A percentile compares a stretch with the other conserved stretches of the same genome.
Evolutionary conservation across 1,140 invertebrate species (phyloP).

Genomic region (Formica exsecta): DNA sequence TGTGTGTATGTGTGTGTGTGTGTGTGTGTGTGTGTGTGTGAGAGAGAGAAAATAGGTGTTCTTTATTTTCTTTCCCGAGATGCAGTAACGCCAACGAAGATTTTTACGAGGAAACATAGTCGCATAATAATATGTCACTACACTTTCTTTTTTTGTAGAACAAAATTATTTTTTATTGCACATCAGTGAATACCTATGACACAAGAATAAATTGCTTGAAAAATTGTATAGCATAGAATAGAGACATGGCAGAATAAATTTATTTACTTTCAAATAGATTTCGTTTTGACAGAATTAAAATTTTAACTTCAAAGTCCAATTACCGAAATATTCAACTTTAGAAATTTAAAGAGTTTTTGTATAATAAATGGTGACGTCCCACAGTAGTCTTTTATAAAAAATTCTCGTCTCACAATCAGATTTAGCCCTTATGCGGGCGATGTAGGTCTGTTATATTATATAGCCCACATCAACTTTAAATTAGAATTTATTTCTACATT

Average conservation of each 20-base stretch:
- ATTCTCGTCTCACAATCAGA: conserved; percentile 16
- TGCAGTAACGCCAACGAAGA: background rate
- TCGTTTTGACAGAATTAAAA: conserved; percentile 44
- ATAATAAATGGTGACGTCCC: background rate
- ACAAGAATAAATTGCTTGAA: too few relatives aligned
- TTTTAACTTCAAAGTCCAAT: background rate
- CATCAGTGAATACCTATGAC: too few relatives aligned
- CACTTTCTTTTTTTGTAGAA: background rate
- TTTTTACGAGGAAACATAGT: background rate
- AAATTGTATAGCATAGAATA: too few relatives aligned
- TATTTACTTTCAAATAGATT: background rate
- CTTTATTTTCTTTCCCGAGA: background rate
- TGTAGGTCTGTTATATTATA: background rate
- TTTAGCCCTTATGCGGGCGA: conserved; percentile 10
- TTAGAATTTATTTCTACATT: conserved; percentile 1
- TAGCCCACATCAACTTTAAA: background rate
- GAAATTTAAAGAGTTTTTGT: background rate
- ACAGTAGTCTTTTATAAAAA: background rate
- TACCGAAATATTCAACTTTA: background rate
- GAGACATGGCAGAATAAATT: too few relatives aligned
- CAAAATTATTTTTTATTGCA: too few relatives aligned
- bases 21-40: too few relatives aligned
- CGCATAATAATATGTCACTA: background rate
- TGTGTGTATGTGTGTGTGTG: too few relatives aligned
- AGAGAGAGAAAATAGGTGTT: background rate